phyloP scores from a whole-genome alignment of 2,797 vertebrate species.

The Gymnopithys bicolor region DNA sequence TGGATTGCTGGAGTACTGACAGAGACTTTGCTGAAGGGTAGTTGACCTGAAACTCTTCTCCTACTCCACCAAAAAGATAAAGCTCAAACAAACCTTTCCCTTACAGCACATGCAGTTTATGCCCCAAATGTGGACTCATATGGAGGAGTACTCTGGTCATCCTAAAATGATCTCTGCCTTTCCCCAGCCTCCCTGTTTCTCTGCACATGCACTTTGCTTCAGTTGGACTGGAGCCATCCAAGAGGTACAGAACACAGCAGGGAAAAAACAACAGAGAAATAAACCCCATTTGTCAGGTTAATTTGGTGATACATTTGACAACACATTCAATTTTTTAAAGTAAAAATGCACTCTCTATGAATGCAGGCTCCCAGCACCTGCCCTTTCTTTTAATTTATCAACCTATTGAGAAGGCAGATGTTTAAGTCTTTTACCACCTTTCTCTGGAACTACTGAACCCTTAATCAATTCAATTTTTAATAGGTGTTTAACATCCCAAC shows the following conservation, averaged over 20 bases:
- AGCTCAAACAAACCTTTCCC: not conserved
- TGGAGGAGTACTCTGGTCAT: not conserved
- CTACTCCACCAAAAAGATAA: not conserved
- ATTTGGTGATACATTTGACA: not conserved
- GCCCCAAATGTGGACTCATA: not conserved
- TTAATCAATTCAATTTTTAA: conserved; percentile 15
- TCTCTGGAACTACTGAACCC: not conserved
- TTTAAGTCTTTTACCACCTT: conserved; percentile 26
- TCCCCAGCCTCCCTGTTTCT: not conserved
- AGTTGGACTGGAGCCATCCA: not conserved
- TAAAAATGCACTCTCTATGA: not conserved
- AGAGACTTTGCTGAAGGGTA: not conserved
- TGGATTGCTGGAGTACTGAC: not conserved
- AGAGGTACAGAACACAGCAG: not conserved
- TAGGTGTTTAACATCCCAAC: not conserved
- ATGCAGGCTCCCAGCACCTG: not conserved
- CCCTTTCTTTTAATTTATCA: not conserved
- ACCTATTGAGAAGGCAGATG: not conserved
- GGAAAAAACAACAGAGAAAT: not conserved
- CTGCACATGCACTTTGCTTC: accelerated
- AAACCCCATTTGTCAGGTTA: not conserved
- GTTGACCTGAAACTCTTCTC: not conserved
- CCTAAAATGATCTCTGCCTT: not conserved
- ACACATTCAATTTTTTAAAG: not conserved
- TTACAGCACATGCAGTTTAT: not conserved